Percentiles rank a stretch among this genome's conserved stretches.
Evolutionary conservation across 1,140 invertebrate species (phyloP).

Genomic region (Telenomus remus): DNA sequence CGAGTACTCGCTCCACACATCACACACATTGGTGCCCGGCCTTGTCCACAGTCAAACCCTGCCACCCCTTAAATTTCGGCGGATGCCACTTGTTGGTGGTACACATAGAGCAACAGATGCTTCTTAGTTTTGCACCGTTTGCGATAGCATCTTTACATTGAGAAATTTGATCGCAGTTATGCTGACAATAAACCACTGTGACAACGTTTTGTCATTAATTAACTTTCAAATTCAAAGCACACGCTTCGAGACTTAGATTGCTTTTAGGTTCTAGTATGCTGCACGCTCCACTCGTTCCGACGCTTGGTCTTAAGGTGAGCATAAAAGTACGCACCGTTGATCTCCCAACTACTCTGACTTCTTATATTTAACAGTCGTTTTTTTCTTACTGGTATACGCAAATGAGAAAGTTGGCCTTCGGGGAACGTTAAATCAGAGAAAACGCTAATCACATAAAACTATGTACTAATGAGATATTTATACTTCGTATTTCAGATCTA

Average conservation of each 20-base stretch:
- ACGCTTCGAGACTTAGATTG: slow-evolving; percentile 26
- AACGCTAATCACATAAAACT: too few relatives aligned
- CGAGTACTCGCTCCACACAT: slow-evolving; percentile 30
- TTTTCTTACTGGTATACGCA: neutral
- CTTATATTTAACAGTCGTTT: slow-evolving; percentile 28
- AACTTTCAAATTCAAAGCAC: slow-evolving; percentile 39
- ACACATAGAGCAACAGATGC: slow-evolving; percentile 68
- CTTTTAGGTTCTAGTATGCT: slow-evolving; percentile 31
- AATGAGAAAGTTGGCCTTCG: slow-evolving; percentile 2
- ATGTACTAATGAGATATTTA: neutral
- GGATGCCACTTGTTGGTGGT: slow-evolving; percentile 68
- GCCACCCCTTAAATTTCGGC: slow-evolving; percentile 67
- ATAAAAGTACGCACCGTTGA: slow-evolving; percentile 36
- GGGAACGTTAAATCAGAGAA: neutral
- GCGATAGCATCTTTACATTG: neutral
- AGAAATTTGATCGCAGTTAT: slow-evolving; percentile 18
- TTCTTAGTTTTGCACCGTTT: slow-evolving; percentile 25
- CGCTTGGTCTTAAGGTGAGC: slow-evolving; percentile 11
- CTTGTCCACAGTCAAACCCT: slow-evolving; percentile 41
- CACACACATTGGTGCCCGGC: slow-evolving; percentile 27
- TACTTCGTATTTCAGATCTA: too few relatives aligned
- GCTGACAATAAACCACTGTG: slow-evolving; percentile 16
- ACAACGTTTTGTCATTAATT: slow-evolving; percentile 46
- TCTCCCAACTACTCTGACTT: slow-evolving; percentile 30
- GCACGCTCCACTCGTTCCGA: slow-evolving; percentile 22